Percentiles rank a stretch among this genome's conserved stretches.
Conservation (phyloP, 2,888 invertebrate genomes). For the Dynastes maya region DNA sequence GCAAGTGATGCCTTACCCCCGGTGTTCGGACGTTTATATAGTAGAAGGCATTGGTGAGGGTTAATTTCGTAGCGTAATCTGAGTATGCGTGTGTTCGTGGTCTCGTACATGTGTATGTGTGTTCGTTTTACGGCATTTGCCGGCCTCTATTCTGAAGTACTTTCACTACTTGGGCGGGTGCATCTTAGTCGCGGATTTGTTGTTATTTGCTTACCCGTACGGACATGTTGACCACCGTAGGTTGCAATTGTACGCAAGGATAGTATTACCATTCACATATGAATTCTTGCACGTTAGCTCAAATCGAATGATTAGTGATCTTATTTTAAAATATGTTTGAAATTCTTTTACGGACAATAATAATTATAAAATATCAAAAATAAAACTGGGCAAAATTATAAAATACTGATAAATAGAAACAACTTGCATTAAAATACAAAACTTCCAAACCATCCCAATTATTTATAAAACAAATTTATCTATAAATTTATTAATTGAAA, state of each 20-base stretch:
- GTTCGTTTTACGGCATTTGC: slow-evolving; percentile 22
- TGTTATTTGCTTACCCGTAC: not conserved
- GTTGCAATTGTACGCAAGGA: not conserved
- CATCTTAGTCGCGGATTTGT: slow-evolving; percentile 51
- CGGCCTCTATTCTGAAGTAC: slow-evolving; percentile 44
- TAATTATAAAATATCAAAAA: no score
- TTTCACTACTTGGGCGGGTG: slow-evolving; percentile 58
- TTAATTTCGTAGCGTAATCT: slow-evolving; percentile 50
- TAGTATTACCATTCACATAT: not conserved
- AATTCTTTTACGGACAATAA: no score
- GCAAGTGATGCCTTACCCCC: slow-evolving; percentile 59
- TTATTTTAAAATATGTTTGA: not conserved
- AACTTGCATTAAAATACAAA: no score
- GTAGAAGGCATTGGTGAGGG: slow-evolving; percentile 55
- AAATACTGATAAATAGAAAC: no score
- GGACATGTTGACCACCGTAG: not conserved
- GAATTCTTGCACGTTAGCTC: no score
- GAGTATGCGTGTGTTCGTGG: slow-evolving; percentile 1
- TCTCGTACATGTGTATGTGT: not conserved
- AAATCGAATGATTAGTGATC: no score
- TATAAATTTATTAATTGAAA: no score
- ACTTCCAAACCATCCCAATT: no score
- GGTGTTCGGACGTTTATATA: slow-evolving; percentile 56
- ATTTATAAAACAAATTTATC: no score
- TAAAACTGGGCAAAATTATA: no score